A percentile compares a stretch with the other conserved stretches of the same genome.
phyloP scores from a whole-genome alignment of 2,797 vertebrate species.

The Tenualosa thibaudeaui region DNA sequence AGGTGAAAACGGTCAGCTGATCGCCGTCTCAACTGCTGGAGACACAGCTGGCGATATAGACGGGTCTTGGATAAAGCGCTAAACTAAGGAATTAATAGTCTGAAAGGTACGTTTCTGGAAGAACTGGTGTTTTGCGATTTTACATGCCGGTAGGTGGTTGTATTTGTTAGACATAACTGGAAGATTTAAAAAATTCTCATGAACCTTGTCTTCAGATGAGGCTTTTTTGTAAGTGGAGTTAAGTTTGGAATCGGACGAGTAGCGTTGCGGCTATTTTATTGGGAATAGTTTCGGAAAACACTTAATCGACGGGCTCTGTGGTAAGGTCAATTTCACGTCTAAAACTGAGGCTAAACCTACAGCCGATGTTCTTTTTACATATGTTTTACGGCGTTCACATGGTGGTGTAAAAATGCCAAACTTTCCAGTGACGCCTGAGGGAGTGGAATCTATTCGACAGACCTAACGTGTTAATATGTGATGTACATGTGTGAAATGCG shows the following conservation, averaged over 20 bases:
- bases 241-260: too few species aligned
- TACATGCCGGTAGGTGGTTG: not conserved
- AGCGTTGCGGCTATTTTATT: too few species aligned
- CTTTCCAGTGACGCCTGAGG: constrained; percentile 29
- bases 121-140: not conserved
- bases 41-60: not conserved
- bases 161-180: not conserved
- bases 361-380: constrained; percentile 4
- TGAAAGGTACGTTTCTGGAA: not conserved
- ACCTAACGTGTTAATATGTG: constrained; percentile 61
- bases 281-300: not conserved
- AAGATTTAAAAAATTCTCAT: too few species aligned
- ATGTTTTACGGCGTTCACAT: constrained; percentile 44
- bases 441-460: constrained; percentile 38
- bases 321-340: not conserved
- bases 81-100: not conserved
- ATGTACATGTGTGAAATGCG: constrained; percentile 58
- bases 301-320: not conserved
- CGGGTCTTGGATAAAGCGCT: not conserved
- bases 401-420: constrained; percentile 49
- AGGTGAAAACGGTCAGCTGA: constrained; percentile 37
- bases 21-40: not conserved
- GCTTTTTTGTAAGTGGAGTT: too few species aligned
- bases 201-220: too few species aligned
- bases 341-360: not conserved